Conservation (phyloP, 2,797 vertebrate genomes). For the Paguma larvata region DNA sequence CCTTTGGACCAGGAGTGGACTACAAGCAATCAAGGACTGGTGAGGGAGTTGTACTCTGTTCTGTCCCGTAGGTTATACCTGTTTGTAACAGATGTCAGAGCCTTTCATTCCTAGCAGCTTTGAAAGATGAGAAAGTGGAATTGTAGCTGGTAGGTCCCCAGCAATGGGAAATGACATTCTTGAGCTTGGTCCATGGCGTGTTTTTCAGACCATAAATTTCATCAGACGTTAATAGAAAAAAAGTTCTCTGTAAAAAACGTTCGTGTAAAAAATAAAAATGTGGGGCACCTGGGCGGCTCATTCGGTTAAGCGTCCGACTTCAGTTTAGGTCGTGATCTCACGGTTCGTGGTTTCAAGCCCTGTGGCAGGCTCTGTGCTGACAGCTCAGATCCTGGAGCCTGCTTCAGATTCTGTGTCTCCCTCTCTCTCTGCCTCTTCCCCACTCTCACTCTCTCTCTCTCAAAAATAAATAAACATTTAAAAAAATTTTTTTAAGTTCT, state of each 20-base stretch:
- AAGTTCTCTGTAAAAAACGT: neutral
- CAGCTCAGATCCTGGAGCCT: too few species aligned
- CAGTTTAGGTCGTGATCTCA: too few species aligned
- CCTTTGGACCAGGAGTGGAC: neutral
- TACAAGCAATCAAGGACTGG: neutral
- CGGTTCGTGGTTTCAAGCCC: too few species aligned
- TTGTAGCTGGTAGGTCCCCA: neutral
- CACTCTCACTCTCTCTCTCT: too few species aligned
- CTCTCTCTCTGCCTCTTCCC: too few species aligned
- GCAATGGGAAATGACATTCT: neutral
- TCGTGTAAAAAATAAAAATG: too few species aligned
- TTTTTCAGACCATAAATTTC: neutral
- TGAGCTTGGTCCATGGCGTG: neutral
- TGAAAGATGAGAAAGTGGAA: neutral
- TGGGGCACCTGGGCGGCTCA: too few species aligned
- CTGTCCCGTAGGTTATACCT: neutral
- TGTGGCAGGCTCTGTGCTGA: too few species aligned
- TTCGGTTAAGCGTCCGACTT: too few species aligned
- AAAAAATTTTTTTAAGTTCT: neutral
- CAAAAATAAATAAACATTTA: too few species aligned
- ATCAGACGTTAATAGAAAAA: neutral
- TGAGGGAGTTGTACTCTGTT: neutral
- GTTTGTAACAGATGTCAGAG: neutral
- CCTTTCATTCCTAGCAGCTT: neutral
- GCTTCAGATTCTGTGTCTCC: too few species aligned